Conservation (phyloP, 2,888 invertebrate species). For the Maniola hyperantus region DNA sequence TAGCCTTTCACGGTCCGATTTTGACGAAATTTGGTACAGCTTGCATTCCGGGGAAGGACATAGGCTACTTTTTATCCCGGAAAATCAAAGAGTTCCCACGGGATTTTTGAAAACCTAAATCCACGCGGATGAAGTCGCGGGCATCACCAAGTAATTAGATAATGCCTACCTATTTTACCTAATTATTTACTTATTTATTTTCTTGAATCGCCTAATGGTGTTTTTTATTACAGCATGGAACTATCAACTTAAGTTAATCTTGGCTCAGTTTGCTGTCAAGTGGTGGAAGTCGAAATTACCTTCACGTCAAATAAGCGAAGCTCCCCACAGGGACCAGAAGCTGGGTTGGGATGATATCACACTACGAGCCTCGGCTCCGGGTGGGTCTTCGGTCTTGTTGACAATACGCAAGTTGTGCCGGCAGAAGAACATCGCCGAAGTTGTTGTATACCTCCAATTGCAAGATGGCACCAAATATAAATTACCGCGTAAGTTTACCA, state of each 20-base stretch:
- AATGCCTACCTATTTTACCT: too few species aligned
- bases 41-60: too few species aligned
- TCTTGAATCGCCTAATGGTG: background rate
- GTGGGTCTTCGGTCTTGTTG: slow-evolving; percentile 81
- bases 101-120: too few species aligned
- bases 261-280: slow-evolving; percentile 64
- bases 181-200: background rate
- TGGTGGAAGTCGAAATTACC: slow-evolving; percentile 61
- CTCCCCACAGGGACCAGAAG: slow-evolving; percentile 48
- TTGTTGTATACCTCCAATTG: slow-evolving; percentile 77
- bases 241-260: slow-evolving; percentile 66
- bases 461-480: slow-evolving; percentile 63
- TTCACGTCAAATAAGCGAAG: slow-evolving; percentile 50
- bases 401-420: slow-evolving; percentile 74
- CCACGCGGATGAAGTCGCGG: too few species aligned
- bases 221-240: slow-evolving; percentile 70
- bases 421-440: slow-evolving; percentile 77
- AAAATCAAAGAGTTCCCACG: too few species aligned
- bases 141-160: too few species aligned
- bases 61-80: too few species aligned
- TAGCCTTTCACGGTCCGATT: too few species aligned
- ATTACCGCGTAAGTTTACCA: slow-evolving; percentile 57
- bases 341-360: slow-evolving; percentile 66
- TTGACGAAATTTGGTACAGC: too few species aligned
- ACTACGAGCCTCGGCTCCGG: slow-evolving; percentile 80